Base-by-base conservation (phyloP, 2,888 invertebrate species). In the Prosopocoilus inquinatus region DNA sequence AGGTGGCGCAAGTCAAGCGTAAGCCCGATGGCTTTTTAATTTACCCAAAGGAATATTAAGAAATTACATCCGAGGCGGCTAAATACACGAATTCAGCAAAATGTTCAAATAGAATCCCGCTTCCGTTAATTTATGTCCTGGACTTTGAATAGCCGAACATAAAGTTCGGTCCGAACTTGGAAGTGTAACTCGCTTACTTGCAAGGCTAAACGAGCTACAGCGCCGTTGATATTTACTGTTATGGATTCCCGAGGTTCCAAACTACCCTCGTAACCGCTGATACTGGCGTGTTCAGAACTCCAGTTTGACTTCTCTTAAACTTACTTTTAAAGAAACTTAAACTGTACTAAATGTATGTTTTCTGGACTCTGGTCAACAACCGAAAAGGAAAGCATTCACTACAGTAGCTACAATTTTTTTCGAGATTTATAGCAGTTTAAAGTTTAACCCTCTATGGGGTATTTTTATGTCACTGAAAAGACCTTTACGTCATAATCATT, bases 231-330 rank as follows among this genome's bases (percentile, higher is more conserved):
- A 67, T 68, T 68, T 68, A 67, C 68, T 68, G 67, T 66, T 64
- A 66, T 63, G 64, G 63, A 64, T 64, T 62, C 61, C 66, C 65
- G 70, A 67, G 68, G 66, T 68, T 67, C 67, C 63, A 64, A 69
- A 71, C 67, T 68, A 64, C 67, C 67, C 63, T 68, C 68, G 67
- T 67, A 69, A 69, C 68, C 69, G 68, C 65, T 66, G 68, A 70
- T 68, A 67, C 69, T 65, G 67, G 66, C 66, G 63, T 65, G 65
- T 67, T 66, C 50, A 20, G 51, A 65, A 67, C 67, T 68, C 64
- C 57, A 51, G 57, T 63, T 64, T 60, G 65, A 68, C 67, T 68
- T 69, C 58, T 62, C 46, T 28, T 46, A 51, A 68, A 67, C 65
- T 67, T 63, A 64, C 64, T 70, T 67, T 62, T 60, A 56, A 61